A percentile compares a stretch with the other conserved stretches of the same genome.
These are phyloP conservation scores for Chrysoperla carnea DNA, from an alignment of 1,140 invertebrate genomes.

Conservation along the genomic window DNA sequence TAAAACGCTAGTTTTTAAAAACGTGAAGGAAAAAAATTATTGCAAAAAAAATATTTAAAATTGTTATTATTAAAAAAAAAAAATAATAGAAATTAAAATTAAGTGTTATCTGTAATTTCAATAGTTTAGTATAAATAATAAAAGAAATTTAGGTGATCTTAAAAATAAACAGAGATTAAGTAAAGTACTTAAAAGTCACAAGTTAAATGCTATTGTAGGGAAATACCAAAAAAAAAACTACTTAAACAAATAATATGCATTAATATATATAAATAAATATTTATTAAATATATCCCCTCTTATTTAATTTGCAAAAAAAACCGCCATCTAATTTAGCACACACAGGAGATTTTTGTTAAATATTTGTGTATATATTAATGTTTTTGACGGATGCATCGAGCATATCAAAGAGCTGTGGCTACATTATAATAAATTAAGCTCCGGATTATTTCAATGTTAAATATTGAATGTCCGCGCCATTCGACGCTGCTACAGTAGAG, in stretches of 20 bases:
- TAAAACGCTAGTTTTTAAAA: not conserved
- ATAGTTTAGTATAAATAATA: not conserved
- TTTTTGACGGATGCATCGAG: not conserved
- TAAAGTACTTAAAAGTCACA: not conserved
- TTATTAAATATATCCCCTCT: too few species aligned
- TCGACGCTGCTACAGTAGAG: too few species aligned
- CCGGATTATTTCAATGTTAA: too few species aligned
- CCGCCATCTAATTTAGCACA: too few species aligned
- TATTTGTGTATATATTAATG: not conserved
- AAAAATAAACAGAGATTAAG: not conserved
- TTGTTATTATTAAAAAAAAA: not conserved
- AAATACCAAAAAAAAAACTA: too few species aligned
- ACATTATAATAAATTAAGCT: not conserved
- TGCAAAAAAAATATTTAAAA: not conserved
- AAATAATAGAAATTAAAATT: not conserved
- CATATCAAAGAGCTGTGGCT: not conserved
- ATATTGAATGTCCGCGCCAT: too few species aligned
- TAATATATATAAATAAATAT: too few species aligned
- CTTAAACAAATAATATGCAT: too few species aligned
- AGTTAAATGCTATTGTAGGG: not conserved
- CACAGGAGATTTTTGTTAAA: too few species aligned
- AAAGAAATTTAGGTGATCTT: not conserved
- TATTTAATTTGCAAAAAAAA: too few species aligned
- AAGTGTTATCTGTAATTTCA: not conserved
- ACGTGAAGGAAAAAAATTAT: not conserved